Base-by-base conservation (phyloP, 2,797 vertebrate genomes). In the Todus mexicanus region DNA sequence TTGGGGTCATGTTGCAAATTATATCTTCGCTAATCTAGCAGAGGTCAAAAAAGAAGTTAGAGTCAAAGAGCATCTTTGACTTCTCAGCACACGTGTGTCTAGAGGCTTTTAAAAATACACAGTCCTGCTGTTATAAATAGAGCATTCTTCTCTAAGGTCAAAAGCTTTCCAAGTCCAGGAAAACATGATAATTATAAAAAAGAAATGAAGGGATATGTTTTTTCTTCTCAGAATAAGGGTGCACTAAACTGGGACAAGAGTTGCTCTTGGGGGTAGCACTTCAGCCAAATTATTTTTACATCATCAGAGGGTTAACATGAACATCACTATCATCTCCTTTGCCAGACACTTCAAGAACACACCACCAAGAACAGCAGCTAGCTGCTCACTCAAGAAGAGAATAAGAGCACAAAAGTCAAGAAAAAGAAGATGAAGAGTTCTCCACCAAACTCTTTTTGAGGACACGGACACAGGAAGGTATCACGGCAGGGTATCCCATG, bases 41-140 rank as follows among this genome's bases (percentile, higher is more conserved):
- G 95, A 94, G 92, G 94, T 94, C 90, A 91, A 42, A 92, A 89
- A 89, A 90, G 27, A 81, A 89, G 54, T 15, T 65, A 35, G 68
- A 92, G 86, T 84, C 93, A 93, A 90, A 89, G 71, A 91, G 53
- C 80, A 80, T 94, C 83, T 94, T 92, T 74, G 80, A 53, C 72
- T 95, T 57, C 64, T 87, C 12, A 74, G 65, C 65, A 95, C 92
- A 94, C 16, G 37, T 95, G 92, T 83, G 91, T 79, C 74, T 87
- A 26, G 3, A 76, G 40, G 50, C 65, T 91, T 94, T 95, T 83
- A 93, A 95, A 96, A 95, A 95, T 57, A 95, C 12, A 90, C 91
- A 90, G 35, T 17, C 35, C 21, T 80, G 38, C 50, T 78, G 89
- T 75, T 96, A 95, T 86, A 95, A 96, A 95, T 93, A 93, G 89